Evolutionary conservation across 2,797 vertebrate species (phyloP), one percentile per base, ranked within the genome.

Genomic region (Furcifer pardalis): DNA sequence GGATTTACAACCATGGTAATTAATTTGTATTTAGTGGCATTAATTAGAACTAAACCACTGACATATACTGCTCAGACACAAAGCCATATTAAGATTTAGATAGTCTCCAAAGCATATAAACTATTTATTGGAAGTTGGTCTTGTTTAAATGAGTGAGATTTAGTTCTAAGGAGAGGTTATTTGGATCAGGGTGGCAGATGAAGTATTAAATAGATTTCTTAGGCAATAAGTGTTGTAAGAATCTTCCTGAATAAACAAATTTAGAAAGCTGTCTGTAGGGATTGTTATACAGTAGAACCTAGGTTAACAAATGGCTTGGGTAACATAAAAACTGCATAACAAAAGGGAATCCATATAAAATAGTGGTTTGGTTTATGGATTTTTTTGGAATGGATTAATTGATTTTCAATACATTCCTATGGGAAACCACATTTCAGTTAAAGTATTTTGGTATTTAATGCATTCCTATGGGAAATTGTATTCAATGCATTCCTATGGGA

Each of bases 1-100:
- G 56, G 79, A 65, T 12, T 86, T 86, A 62, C 63, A 82, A 62
- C 32, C 40, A 69, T 77, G 72, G 73, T 81, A 85, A 85, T 85
- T 85, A 86, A 86, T 81, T 76, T 77, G 79, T 71, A 77, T 82
- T 85, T 82, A 86, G 42, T 71, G 59, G 65, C 73, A 86, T 69
- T 77, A 81, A 86, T 82, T 82, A 77, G 73, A 71, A 40, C 65
- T 82, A 69, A 81, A 85, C 63, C 68, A 73, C 77, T 63, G 30
- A 49, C 32, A 73, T 63, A 72, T 49, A 63, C 69, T 81, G 60
- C 52, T 62, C n/a, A 32, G 74, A 32, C 65, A 77, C 42, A 81
- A 81, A 62, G 65, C 49, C 40, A 71, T 9, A 5, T 66, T 86
- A 40, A 40, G 73, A 46, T 60, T 77, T 69, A 49, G 17, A 23